Conservation (phyloP, 2,888 invertebrate species). For the Orthosia gothica region DNA sequence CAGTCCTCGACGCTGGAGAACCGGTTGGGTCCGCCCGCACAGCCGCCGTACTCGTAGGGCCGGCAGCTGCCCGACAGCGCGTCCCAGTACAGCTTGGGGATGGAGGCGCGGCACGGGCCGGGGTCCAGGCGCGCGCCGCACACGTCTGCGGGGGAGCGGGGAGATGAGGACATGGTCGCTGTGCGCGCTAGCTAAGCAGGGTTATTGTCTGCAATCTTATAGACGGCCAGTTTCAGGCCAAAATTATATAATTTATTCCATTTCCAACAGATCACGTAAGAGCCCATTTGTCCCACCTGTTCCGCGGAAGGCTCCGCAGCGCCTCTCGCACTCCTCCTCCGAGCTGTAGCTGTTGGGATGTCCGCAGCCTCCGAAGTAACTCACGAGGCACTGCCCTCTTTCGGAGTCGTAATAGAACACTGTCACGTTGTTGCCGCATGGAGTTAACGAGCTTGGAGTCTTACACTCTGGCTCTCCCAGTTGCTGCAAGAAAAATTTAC, state of each 20-base stretch:
- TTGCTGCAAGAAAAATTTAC: slow-evolving; percentile 30
- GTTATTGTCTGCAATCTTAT: not conserved
- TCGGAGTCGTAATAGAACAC: slow-evolving; percentile 94
- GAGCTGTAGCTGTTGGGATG: slow-evolving; percentile 94
- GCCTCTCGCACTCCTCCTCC: slow-evolving; percentile 94
- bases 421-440: slow-evolving; percentile 93
- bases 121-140: slow-evolving; percentile 93
- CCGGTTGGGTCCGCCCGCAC: slow-evolving; percentile 96
- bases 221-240: not conserved
- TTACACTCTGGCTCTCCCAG: slow-evolving; percentile 87
- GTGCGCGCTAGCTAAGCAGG: not conserved
- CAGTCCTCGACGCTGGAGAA: slow-evolving; percentile 95
- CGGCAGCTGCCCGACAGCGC: slow-evolving; percentile 91
- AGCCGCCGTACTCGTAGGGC: slow-evolving; percentile 95
- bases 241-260: not conserved
- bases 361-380: slow-evolving; percentile 90
- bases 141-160: slow-evolving; percentile 88
- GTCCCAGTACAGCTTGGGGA: slow-evolving; percentile 94
- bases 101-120: slow-evolving; percentile 94
- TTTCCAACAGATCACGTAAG: not conserved
- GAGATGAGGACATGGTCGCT: not conserved
- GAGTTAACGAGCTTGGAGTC: slow-evolving; percentile 92
- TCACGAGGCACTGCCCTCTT: slow-evolving; percentile 91
- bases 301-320: slow-evolving; percentile 93
- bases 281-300: slow-evolving; percentile 33